These are phyloP conservation scores for Drosophila tsacasi DNA, from an alignment of 1,140 invertebrate genomes.

Conservation along the genomic window DNA sequence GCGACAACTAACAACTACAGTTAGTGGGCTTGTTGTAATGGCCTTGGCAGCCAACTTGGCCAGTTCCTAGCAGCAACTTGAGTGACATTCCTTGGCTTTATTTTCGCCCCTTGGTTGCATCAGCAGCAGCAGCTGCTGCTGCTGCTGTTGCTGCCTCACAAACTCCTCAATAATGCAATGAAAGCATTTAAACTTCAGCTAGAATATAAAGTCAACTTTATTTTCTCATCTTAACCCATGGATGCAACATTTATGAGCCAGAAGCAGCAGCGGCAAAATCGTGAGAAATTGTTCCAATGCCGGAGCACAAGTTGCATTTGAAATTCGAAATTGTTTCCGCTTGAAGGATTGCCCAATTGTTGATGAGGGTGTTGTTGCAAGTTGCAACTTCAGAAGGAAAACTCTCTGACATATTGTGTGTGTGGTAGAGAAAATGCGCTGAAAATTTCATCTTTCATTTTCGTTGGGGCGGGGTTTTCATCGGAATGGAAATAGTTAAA, in stretches of 20 bases:
- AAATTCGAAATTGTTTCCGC: conserved; percentile 71
- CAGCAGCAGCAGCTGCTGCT: conserved; percentile 22
- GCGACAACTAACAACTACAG: conserved; percentile 31
- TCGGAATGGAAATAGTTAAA: conserved; percentile 35
- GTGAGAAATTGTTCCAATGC: conserved; percentile 54
- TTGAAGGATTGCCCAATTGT: conserved; percentile 54
- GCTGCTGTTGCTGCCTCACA: conserved; percentile 34
- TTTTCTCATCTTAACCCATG: conserved; percentile 32
- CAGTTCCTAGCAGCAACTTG: conserved; percentile 49
- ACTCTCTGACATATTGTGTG: conserved; percentile 17
- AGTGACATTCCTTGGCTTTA: conserved; percentile 68
- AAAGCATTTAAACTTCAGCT: conserved; percentile 70
- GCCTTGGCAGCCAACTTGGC: conserved; percentile 70
- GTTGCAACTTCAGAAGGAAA: conserved; percentile 11
- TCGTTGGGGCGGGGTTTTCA: conserved; percentile 13
- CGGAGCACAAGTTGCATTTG: conserved; percentile 65
- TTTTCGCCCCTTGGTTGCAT: conserved; percentile 11
- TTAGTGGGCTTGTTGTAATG: conserved; percentile 47
- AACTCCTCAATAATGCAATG: conserved; percentile 77
- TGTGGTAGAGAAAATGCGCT: conserved; percentile 22
- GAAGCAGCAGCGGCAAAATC: conserved; percentile 56
- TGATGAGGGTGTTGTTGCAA: conserved; percentile 24
- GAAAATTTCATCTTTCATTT: conserved; percentile 30
- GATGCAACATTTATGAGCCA: conserved; percentile 77
- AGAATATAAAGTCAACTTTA: conserved; percentile 44